Base-by-base conservation (phyloP, 2,888 invertebrate species). In the Pteria penguin region DNA sequence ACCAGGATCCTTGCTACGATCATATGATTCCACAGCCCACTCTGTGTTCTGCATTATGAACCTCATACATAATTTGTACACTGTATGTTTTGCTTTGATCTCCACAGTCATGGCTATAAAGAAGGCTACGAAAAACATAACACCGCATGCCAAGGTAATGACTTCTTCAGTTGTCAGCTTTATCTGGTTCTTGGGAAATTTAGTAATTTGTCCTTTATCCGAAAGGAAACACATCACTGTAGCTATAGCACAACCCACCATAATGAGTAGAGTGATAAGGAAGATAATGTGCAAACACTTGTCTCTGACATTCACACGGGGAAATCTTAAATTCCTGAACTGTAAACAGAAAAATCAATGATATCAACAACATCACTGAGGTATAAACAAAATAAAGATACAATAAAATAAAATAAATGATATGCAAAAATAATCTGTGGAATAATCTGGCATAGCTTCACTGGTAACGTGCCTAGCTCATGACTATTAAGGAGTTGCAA, bases 91-190 rank as follows among this genome's bases (percentile, higher is more conserved):
- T 4, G 93, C 93, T 86, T 93, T 94, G 55, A 94, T 93, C 88
- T 94, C 93, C 24, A 93, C 93, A 77, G 94, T 93, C 90, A 94
- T 93, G 65, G 94, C 94, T 29, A 93, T 90, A 84, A 94, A 94
- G 84, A 94, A 94, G 11, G 94, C 93, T 45, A 93, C 90, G 81
- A 94, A 93, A 87, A 94, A 94, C 63, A 93, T 88, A 14, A 94
- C 92, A 0, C 93, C 93, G 81, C 93, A 93, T 2, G 92, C 90
- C 27, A 94, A 89, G 1, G 94, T 93, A 57, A 93, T 92, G 33
- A 93, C 90, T 82, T 94, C 94, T 57, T 93, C 92, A 11, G 90
- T 86, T 0, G 92, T 93, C 72, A 93, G 88, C 75, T 92, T 90
- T n/a, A 90, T 89, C 74, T 87, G 91, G 88, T 84, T 91, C 83